phyloP scores from a whole-genome alignment of 2,797 vertebrate species.

The Pithecia hirsuta region DNA sequence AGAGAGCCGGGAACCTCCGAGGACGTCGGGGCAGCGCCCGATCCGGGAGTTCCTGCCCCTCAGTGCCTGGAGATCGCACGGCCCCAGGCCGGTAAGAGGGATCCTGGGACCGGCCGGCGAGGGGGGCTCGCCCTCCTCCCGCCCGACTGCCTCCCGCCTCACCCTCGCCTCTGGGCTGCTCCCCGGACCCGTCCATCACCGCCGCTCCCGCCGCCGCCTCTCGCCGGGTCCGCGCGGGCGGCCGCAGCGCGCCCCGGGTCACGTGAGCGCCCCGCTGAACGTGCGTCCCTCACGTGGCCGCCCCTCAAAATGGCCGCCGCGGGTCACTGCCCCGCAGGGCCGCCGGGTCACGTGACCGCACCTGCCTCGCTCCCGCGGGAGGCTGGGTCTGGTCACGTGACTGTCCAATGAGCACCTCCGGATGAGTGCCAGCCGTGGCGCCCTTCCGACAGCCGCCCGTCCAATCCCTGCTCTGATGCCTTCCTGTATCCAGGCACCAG shows the following conservation, averaged over 20 bases:
- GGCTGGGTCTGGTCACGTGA: fast-evolving
- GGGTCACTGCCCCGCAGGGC: conserved; percentile 38
- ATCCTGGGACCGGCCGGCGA: background rate
- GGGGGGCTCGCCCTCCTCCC: background rate
- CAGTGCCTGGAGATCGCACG: conserved; percentile 20
- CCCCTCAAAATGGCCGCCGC: conserved; percentile 71
- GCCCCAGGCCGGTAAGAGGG: background rate
- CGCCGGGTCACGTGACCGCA: fast-evolving
- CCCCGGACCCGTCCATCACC: conserved; percentile 79
- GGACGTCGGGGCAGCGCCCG: conserved; percentile 4
- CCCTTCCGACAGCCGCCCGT: fast-evolving
- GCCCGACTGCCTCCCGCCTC: conserved; percentile 34
- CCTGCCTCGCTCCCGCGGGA: background rate
- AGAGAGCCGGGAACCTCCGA: background rate
- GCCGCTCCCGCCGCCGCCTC: conserved; percentile 63
- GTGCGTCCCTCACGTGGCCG: conserved; percentile 62
- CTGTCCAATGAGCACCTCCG: fast-evolving
- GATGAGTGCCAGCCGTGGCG: background rate
- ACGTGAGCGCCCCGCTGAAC: conserved; percentile 63
- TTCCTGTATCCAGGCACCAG: background rate
- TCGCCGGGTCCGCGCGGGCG: conserved; percentile 72
- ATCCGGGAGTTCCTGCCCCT: conserved; percentile 6
- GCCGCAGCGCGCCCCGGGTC: conserved; percentile 63
- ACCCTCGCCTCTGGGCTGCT: conserved; percentile 74
- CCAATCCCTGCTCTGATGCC: background rate